Evolutionary conservation across 1,140 invertebrate genomes (phyloP), one percentile per base, ranked within the genome.

Genomic region (Ruditapes philippinarum): DNA sequence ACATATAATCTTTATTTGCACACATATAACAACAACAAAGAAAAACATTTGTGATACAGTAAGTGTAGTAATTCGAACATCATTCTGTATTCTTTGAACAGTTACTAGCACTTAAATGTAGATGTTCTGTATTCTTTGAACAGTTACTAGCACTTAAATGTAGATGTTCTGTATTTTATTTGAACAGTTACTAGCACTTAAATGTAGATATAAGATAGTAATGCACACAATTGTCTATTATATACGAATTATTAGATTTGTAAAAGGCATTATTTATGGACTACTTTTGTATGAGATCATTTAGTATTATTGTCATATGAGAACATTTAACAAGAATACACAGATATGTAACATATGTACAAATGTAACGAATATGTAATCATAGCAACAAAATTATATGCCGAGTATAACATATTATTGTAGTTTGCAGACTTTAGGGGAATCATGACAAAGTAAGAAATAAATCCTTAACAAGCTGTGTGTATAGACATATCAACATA

Each of bases 301-400:
- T 62, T 62, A 62, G 57, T 62, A 62, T 62, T 62, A 62, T 62
- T 62, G 57, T 62, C 57, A 62, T 62, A 62, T 62, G 57, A 62
- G 57, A 62, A 62, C 57, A 62, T 62, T 62, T 12, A 62, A 62
- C 57, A 62, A 62, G 57, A 62, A 62, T 62, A 62, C 57, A 62
- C 57, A 62, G 57, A 62, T 62, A 62, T 62, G 57, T 12, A 62
- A 62, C 57, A 62, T 62, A 62, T 62, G 57, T 62, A 62, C 57
- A 62, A 62, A 62, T 62, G 57, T 62, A 62, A 62, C 57, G 57
- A 62, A 62, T 62, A 62, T 49, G 45, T 49, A 49, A 7, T 49
- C 45, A 49, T 49, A 49, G 45, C 45, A 49, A 49, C 45, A 49
- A 49, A 49, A 49, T n/a, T 49, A 49, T 49, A 49, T 49, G 45